Evolutionary conservation across 2,888 invertebrate genomes (phyloP), one percentile per base, ranked within the genome.

Genomic region (Bellardia pandia): DNA sequence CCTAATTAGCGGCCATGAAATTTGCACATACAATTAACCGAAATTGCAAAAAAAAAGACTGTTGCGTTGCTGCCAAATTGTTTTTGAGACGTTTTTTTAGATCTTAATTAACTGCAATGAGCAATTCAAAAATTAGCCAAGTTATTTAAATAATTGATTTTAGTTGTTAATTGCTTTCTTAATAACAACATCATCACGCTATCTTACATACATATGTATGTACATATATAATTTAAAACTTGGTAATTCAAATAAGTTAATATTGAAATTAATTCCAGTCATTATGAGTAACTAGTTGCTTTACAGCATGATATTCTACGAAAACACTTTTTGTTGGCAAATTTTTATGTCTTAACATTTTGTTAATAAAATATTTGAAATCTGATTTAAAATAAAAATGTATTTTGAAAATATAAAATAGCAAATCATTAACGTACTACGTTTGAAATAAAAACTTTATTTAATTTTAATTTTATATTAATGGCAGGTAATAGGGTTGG

Each of bases 1-100:
- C 45, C 40, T 78, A 79, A 71, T 71, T 40, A n/a, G 48, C 48
- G 51, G 4, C 71, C 79, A n/a, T 79, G 37, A 78, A 78, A 33
- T 2, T n/a, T 53, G 11, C 8, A 56, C 14, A 23, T 23, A 53
- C 14, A 23, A 56, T 23, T 56, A 23, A 14, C 16, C 9, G 8
- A 16, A 7, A 1, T 53, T 53, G 53, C 16, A 7, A 23, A 56
- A 9, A 23, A 0, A 23, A 23, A 23, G 4, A 51, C n/a, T 51
- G 51, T 16, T 56, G 7, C 16, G 16, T 23, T 56, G 16, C 23
- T 9, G 16, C 23, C 6, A 16, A 51, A 75, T 62, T n/a, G 13
- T 48, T 76, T 56, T 42, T 48, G 8, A 42, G 16, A 56, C 42
- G 3, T 33, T 76, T 9, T 51, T 53, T 42, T 68, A 9, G 8